Conservation (phyloP, 30 jellyfish, hydroid and myxozoan species). For the Aurelia aurita region DNA sequence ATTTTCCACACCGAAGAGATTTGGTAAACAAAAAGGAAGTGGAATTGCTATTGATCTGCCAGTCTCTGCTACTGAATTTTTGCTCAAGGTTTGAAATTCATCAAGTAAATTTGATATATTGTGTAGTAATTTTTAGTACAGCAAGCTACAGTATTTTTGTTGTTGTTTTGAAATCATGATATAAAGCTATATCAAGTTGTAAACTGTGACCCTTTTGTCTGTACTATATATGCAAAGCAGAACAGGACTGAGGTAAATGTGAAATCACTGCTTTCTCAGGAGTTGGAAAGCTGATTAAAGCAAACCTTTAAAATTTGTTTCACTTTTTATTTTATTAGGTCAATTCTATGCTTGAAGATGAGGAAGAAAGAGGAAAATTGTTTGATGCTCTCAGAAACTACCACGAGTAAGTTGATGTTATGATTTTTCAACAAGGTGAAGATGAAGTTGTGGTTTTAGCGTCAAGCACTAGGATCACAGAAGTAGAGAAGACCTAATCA, state of each 20-base stretch:
- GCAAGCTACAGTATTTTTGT: neutral
- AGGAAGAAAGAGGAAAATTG: constrained; percentile 77
- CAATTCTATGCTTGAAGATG: constrained; percentile 71
- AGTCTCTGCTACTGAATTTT: constrained; percentile 78
- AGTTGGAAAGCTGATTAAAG: too few relatives aligned
- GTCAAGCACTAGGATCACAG: too few relatives aligned
- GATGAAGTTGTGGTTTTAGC: too few relatives aligned
- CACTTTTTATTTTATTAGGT: constrained; percentile 35
- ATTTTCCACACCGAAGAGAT: constrained; percentile 64
- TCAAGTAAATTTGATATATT: neutral
- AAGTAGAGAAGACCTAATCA: too few relatives aligned
- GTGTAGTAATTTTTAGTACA: neutral
- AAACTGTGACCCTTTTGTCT: too few relatives aligned
- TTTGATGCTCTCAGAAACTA: constrained; percentile 78
- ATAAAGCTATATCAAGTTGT: too few relatives aligned
- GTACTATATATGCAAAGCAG: too few relatives aligned
- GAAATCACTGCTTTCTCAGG: too few relatives aligned
- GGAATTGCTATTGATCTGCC: constrained; percentile 76
- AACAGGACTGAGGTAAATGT: too few relatives aligned
- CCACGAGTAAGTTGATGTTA: constrained; percentile 54
- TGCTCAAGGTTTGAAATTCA: constrained; percentile 49
- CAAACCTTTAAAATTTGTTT: too few relatives aligned
- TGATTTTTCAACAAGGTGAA: neutral
- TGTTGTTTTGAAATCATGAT: neutral
- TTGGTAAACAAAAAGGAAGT: constrained; percentile 82